Evolutionary conservation across 2,113 vertebrate species (phyloP).

Genomic region (Odocoileus virginianus): DNA sequence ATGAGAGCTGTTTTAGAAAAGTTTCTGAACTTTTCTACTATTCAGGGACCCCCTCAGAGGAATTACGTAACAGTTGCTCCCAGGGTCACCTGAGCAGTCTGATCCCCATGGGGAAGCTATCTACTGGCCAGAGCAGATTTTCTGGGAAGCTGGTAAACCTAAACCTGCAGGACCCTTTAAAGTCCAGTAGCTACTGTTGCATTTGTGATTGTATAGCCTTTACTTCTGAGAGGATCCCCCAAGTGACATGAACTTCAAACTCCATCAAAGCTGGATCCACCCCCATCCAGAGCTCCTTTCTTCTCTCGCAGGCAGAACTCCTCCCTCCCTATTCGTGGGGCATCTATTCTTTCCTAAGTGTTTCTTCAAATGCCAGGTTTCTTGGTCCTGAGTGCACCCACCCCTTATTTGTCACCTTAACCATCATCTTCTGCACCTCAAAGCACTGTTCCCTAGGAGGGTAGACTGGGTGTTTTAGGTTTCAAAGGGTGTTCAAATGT

Average conservation of each 20-base stretch:
- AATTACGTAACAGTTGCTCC: not conserved
- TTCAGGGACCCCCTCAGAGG: not conserved
- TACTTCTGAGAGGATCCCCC: not conserved
- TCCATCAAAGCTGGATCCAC: not conserved
- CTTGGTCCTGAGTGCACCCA: not conserved
- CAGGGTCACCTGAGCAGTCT: not conserved
- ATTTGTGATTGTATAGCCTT: not conserved
- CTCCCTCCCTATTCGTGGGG: not conserved
- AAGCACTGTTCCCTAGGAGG: conserved; percentile 11
- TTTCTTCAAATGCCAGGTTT: not conserved
- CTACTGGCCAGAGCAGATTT: not conserved
- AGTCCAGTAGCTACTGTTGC: not conserved
- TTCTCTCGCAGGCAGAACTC: not conserved
- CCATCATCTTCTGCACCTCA: not conserved
- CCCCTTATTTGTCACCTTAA: not conserved
- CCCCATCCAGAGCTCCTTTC: not conserved
- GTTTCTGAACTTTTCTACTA: not conserved
- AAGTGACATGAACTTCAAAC: not conserved
- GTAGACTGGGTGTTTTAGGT: not conserved
- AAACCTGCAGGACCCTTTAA: not conserved
- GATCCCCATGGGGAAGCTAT: not conserved
- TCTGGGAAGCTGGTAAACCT: not conserved
- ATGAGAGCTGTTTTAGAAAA: not conserved
- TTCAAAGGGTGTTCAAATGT: conserved; percentile 32
- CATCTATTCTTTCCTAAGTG: not conserved